Percentiles rank a stretch among this genome's conserved stretches.
These are phyloP conservation scores for Hemithea aestivaria DNA, from an alignment of 2,888 invertebrate genomes.

Conservation along the genomic window DNA sequence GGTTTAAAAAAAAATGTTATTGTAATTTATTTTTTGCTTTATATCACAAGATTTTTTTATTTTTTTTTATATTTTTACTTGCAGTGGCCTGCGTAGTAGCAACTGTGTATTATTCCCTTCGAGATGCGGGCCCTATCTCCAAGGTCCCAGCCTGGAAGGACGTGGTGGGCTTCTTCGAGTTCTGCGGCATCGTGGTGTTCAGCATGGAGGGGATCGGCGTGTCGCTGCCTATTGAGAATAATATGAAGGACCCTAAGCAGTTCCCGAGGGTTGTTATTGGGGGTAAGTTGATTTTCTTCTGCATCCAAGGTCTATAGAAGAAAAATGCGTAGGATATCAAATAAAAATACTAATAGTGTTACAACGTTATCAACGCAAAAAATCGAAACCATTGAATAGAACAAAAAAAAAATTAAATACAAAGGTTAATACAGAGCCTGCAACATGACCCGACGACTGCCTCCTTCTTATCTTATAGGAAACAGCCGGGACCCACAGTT, in stretches of 20 bases:
- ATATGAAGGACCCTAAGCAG: conserved; percentile 59
- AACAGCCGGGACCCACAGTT: too few species aligned
- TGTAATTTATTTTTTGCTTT: too few species aligned
- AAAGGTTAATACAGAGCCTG: too few species aligned
- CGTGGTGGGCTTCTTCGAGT: conserved; percentile 62
- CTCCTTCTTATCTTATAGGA: too few species aligned
- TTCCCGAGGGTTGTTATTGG: conserved; percentile 51
- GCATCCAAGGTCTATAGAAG: neutral
- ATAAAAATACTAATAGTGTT: too few species aligned
- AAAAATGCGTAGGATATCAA: too few species aligned
- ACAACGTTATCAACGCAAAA: too few species aligned
- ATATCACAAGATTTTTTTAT: too few species aligned
- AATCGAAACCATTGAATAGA: too few species aligned
- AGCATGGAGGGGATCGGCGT: conserved; percentile 78
- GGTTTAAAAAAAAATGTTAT: too few species aligned
- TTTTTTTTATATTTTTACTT: conserved; percentile 29
- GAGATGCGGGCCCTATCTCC: conserved; percentile 42
- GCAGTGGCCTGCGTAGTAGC: conserved; percentile 62
- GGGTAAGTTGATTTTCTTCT: conserved; percentile 45
- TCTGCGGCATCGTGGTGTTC: conserved; percentile 80
- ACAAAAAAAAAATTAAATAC: too few species aligned
- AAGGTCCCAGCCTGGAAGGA: conserved; percentile 56
- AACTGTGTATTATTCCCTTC: conserved; percentile 56
- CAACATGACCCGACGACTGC: too few species aligned
- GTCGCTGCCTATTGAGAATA: conserved; percentile 65